Evolutionary conservation across 2,797 vertebrate species (phyloP), one percentile per base, ranked within the genome.

Genomic region (Malurus leucopterus): DNA sequence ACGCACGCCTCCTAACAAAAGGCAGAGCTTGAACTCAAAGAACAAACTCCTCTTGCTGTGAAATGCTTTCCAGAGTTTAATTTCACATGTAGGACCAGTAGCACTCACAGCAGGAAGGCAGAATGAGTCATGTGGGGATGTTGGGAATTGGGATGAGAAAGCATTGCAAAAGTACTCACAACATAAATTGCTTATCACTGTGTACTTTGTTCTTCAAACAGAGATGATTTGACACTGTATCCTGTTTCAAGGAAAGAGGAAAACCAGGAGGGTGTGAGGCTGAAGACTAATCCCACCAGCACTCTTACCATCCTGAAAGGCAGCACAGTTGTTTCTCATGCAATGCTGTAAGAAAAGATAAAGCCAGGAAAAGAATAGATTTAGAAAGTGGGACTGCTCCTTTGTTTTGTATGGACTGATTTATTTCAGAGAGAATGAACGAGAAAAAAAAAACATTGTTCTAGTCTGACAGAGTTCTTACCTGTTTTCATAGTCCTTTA

Each of bases 111-210:
- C 49, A 90, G 89, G 91, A 91, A 91, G 77, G 57, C 30, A 54
- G 61, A 84, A 69, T 94, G 91, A 93, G 57, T 94, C 93, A 94
- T 81, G 32, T 63, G 47, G 71, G 71, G 87, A 65, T 89, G 83
- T 46, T 10, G 18, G 71, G 93, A 95, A 92, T 1, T 46, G 40
- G 70, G 77, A 86, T 89, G 74, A 84, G 77, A 93, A 92, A 86
- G 91, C 61, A 64, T 68, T 91, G 69, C 84, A 92, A 46, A 93
- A 91, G 77, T 49, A 82, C 64, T 84, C 40, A 1, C 40, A 92
- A 88, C 47, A 76, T 24, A 84, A 93, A 84, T 74, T 88, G 83
- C 90, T 89, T 91, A 84, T 93, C 22, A 32, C 58, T 90, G 53
- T 73, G 63, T 44, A 29, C 44, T 90, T 90, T 84, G 73, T 79